Evolutionary conservation across 1,140 invertebrate genomes (phyloP).

Genomic region (Asobara japonica): DNA sequence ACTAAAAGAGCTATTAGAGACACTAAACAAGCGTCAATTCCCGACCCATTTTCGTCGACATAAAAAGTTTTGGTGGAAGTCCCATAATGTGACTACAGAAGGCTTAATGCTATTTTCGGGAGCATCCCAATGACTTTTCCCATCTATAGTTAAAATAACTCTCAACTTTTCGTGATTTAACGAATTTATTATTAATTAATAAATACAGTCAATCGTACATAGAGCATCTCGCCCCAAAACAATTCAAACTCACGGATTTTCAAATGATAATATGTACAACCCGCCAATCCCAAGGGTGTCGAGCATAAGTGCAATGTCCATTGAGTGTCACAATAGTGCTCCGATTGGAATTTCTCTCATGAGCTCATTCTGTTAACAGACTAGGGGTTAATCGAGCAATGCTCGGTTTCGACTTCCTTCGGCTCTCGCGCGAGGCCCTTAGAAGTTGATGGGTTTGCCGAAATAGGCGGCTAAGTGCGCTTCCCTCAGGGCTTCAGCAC

Average conservation of each 20-base stretch:
- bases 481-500: slow-evolving; percentile 96
- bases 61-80: too few species aligned
- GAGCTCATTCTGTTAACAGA: slow-evolving; percentile 22
- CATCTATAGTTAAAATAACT: too few species aligned
- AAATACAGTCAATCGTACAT: slow-evolving; percentile 47
- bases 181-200: slow-evolving; percentile 63
- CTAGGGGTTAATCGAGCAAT: slow-evolving; percentile 20
- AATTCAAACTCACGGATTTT: not conserved
- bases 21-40: too few species aligned
- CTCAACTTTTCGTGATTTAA: slow-evolving; percentile 31
- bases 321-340: slow-evolving; percentile 24
- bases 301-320: slow-evolving; percentile 42
- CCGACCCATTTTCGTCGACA: too few species aligned
- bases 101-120: too few species aligned
- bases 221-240: not conserved
- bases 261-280: slow-evolving; percentile 30
- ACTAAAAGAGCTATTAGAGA: too few species aligned
- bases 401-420: not conserved
- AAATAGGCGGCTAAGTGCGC: slow-evolving; percentile 95
- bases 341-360: not conserved
- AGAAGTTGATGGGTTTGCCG: slow-evolving; percentile 98
- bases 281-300: not conserved
- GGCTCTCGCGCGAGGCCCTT: slow-evolving; percentile 48
- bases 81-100: too few species aligned
- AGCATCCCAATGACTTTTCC: too few species aligned